Conservation (phyloP, 2,797 vertebrate genomes). For the Neopelma chrysocephalum region DNA sequence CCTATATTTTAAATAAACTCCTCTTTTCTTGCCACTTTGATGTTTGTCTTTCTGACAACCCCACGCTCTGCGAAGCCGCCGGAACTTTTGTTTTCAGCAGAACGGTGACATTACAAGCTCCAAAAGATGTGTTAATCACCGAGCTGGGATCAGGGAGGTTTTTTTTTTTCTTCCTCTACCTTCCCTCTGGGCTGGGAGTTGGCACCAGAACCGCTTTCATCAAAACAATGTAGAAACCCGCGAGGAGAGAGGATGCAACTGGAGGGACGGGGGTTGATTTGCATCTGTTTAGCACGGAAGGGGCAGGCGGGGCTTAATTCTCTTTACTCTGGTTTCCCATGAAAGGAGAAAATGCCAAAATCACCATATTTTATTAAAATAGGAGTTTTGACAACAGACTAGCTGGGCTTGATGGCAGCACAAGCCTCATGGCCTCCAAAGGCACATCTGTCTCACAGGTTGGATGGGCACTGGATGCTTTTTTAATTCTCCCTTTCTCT, state of each 20-base stretch:
- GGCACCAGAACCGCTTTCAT: slow-evolving; percentile 26
- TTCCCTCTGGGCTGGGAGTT: slow-evolving; percentile 64
- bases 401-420: neutral
- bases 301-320: neutral
- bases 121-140: slow-evolving; percentile 31
- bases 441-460: fast-evolving
- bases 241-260: neutral
- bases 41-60: slow-evolving; percentile 31
- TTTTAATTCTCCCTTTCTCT: neutral
- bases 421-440: neutral
- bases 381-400: neutral
- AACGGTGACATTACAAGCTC: neutral
- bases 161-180: slow-evolving; percentile 23
- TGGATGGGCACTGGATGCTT: neutral
- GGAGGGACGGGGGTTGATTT: slow-evolving; percentile 23
- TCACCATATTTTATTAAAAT: neutral
- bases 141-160: neutral
- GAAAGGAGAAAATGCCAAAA: neutral
- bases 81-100: slow-evolving; percentile 8
- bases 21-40: slow-evolving; percentile 46
- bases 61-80: neutral
- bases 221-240: slow-evolving; percentile 49
- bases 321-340: neutral
- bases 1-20: slow-evolving; percentile 56
- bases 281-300: slow-evolving; percentile 39